phyloP scores from a whole-genome alignment of 2,113 vertebrate genomes.

The Promerops cafer region DNA sequence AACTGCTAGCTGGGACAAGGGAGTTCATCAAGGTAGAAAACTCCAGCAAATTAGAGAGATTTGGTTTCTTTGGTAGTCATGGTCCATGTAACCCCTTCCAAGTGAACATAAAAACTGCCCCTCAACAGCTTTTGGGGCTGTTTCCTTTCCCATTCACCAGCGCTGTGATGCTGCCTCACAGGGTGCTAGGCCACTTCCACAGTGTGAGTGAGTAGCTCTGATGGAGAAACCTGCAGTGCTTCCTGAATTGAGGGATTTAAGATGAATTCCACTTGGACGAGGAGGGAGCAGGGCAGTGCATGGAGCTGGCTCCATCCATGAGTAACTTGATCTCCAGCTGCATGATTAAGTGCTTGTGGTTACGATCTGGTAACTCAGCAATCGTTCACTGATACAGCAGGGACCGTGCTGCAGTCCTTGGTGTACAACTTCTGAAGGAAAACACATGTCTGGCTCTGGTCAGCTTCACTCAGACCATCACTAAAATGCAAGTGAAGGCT shows the following conservation, averaged over 20 bases:
- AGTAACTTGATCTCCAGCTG: not conserved
- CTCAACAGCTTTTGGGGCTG: rapidly evolving
- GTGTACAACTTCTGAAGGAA: not conserved
- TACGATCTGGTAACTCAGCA: not conserved
- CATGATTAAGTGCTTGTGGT: not conserved
- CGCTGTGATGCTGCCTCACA: not conserved
- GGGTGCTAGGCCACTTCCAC: not conserved
- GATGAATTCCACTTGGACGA: not conserved
- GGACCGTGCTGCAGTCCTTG: rapidly evolving
- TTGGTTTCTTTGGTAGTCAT: not conserved
- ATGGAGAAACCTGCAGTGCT: not conserved
- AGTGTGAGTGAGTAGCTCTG: not conserved
- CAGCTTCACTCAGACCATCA: not conserved
- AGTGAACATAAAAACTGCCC: not conserved
- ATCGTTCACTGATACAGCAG: not conserved
- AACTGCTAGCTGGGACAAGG: not conserved
- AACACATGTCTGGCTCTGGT: not conserved
- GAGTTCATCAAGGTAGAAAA: not conserved
- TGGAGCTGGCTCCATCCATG: not conserved
- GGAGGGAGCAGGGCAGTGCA: not conserved
- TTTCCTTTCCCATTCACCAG: not conserved
- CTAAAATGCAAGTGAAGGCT: not conserved
- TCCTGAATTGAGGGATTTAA: not conserved
- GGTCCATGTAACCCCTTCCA: not conserved
- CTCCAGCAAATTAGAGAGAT: not conserved